phyloP scores from a whole-genome alignment of 2,797 vertebrate genomes.

The Mormyrus proboscirostris region DNA sequence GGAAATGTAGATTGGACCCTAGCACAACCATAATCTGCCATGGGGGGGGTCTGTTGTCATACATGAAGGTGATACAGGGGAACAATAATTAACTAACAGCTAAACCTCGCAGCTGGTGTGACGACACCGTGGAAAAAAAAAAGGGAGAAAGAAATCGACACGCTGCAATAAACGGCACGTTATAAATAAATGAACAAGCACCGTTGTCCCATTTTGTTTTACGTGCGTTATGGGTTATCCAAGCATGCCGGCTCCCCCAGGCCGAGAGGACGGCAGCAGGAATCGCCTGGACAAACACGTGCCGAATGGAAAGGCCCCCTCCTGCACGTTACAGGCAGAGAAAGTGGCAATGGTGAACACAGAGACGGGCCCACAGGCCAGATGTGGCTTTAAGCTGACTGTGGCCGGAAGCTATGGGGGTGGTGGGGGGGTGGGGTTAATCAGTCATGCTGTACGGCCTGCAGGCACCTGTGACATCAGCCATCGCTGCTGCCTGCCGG shows the following conservation, averaged over 20 bases:
- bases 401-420: background rate
- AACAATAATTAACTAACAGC: background rate
- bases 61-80: background rate
- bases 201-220: background rate
- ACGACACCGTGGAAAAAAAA: background rate
- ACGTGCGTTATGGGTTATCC: background rate
- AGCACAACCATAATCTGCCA: background rate
- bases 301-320: background rate
- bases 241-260: too few species aligned
- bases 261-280: background rate
- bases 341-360: background rate
- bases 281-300: background rate
- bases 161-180: background rate
- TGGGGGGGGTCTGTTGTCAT: too few species aligned
- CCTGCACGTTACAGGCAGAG: background rate
- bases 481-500: background rate
- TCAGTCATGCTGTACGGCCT: background rate
- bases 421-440: background rate
- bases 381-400: slow-evolving; percentile 23
- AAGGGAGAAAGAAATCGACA: background rate
- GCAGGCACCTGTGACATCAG: background rate
- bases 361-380: background rate
- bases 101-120: background rate
- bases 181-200: slow-evolving; percentile 10
- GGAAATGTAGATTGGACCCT: background rate